Evolutionary conservation across 2,113 vertebrate species (phyloP), one percentile per base, ranked within the genome.

Genomic region (Ancistrus triradiatus): DNA sequence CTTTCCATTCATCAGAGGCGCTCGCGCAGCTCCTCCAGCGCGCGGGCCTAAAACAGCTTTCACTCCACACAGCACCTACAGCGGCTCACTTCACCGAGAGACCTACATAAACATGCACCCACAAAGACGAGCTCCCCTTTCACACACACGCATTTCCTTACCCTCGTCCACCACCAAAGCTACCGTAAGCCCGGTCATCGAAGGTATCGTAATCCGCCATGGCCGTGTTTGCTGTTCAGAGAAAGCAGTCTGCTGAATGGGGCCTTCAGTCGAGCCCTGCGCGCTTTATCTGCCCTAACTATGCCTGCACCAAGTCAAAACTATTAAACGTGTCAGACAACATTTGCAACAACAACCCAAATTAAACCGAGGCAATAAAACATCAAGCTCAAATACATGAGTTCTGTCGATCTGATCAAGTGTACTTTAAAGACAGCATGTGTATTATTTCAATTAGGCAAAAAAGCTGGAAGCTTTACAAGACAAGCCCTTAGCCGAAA

Each of bases 191-290:
- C 83, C 84, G 91, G 80, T 97, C 94, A 66, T 98, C 94, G 80
- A 90, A 96, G 80, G 83, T 88, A 72, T 98, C 93, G 81, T 86
- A 94, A 85, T 97, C 94, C 93, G 94, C 95, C 95, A 98, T 97
- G 87, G 85, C 91, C 89, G 85, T 80, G 82, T 61, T 77, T 83
- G 82, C 88, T 87, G 90, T 90, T 79, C 87, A 82, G 86, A 89
- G 87, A 84, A 88, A 86, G 88, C 87, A 74, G 74, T 64, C 68
- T 68, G 85, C 77, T 80, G 81, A 77, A 74, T 66, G 79, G 86
- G 86, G 89, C 92, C 92, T 90, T 68, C 85, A 85, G 88, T 89
- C 87, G 87, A 89, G 80, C 33, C 56, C 19, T 77, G 71, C 74
- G 49, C 81, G 77, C 66, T 56, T 49, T 71, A 88, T 91, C 81